Percentiles rank a stretch among this genome's conserved stretches.
Evolutionary conservation across 2,888 invertebrate genomes (phyloP).

Genomic region (Nysson spinosus): DNA sequence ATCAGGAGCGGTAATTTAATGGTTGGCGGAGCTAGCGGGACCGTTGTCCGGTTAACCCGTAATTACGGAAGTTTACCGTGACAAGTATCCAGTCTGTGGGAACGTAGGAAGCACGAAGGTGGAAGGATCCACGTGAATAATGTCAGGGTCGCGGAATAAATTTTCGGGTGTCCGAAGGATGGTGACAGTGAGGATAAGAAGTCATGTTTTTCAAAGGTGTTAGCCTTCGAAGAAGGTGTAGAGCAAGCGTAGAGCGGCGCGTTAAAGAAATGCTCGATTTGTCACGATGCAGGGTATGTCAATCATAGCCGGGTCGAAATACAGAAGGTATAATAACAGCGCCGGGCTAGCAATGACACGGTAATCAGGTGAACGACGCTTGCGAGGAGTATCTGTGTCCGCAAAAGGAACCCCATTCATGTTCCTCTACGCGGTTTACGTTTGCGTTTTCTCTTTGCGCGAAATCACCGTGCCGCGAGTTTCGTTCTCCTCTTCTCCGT

Average conservation of each 20-base stretch:
- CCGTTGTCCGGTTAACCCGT: constrained; percentile 26
- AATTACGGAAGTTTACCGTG: constrained; percentile 39
- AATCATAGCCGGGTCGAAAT: constrained; percentile 59
- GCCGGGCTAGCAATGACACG: constrained; percentile 63
- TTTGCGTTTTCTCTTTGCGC: constrained; percentile 41
- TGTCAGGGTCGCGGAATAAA: no score
- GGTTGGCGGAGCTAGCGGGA: constrained; percentile 30
- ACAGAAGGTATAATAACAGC: constrained; percentile 56
- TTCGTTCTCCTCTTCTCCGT: neutral
- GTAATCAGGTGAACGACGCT: constrained; percentile 56
- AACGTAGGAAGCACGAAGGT: constrained; percentile 29
- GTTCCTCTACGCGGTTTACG: constrained; percentile 33
- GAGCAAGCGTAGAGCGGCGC: constrained; percentile 26
- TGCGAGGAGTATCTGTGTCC: constrained; percentile 49
- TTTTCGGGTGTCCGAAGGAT: no score
- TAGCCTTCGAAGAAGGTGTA: no score
- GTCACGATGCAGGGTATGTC: constrained; percentile 45
- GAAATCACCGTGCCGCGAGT: constrained; percentile 33
- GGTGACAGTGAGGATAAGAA: no score
- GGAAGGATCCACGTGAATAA: no score
- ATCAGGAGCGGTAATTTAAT: constrained; percentile 29
- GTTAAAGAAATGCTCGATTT: constrained; percentile 50
- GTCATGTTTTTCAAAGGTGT: no score
- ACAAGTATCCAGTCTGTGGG: no score
- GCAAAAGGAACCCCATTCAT: constrained; percentile 30